Conservation (phyloP, 2,888 invertebrate genomes). For the Mesorhabditis spiculigera region DNA sequence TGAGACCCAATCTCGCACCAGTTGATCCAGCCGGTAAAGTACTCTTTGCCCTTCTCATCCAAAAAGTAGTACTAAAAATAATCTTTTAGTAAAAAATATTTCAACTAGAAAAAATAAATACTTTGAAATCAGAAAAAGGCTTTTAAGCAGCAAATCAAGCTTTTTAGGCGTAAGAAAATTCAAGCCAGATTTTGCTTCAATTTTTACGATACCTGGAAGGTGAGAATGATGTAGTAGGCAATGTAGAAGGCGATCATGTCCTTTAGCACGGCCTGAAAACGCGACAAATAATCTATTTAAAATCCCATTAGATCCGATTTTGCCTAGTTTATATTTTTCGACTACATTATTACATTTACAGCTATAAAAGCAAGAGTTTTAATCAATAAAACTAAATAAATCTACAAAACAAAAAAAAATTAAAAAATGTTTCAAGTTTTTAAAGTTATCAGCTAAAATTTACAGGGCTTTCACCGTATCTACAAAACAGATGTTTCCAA, state of each 20-base stretch:
- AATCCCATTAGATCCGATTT: not conserved
- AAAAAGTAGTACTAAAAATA: conserved; percentile 52
- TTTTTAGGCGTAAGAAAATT: too few species aligned
- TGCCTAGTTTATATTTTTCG: too few species aligned
- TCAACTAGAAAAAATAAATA: not conserved
- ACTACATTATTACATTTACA: too few species aligned
- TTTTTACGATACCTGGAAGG: conserved; percentile 40
- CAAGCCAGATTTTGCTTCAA: not conserved
- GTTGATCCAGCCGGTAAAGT: conserved; percentile 57
- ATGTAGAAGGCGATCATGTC: conserved; percentile 57
- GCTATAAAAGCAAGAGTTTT: too few species aligned
- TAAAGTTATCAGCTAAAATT: too few species aligned
- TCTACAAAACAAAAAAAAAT: too few species aligned
- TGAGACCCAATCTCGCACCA: conserved; percentile 56
- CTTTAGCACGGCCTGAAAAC: conserved; percentile 47
- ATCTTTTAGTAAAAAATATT: not conserved
- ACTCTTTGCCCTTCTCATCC: conserved; percentile 56
- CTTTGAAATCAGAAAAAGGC: too few species aligned
- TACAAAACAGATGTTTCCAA: too few species aligned
- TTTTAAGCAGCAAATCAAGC: too few species aligned
- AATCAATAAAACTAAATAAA: too few species aligned
- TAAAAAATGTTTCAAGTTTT: too few species aligned
- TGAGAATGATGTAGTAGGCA: conserved; percentile 54
- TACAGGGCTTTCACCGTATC: too few species aligned
- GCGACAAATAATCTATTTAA: not conserved